A percentile compares a stretch with the other conserved stretches of the same genome.
Evolutionary conservation across 2,797 vertebrate species (phyloP).

Genomic region (Rousettus madagascariensis): DNA sequence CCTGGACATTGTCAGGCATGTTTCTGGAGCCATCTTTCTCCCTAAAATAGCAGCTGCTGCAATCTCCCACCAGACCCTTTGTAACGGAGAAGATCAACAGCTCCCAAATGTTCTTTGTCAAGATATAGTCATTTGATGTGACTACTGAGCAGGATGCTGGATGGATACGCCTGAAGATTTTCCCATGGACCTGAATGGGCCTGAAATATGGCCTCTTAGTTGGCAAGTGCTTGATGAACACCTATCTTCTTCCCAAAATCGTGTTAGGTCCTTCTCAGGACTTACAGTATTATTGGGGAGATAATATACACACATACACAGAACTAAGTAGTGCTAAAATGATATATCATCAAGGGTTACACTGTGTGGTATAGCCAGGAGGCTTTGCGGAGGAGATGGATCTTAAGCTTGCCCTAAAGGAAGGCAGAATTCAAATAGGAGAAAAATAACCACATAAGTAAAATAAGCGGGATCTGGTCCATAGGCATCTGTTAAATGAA

Average conservation of each 20-base stretch:
- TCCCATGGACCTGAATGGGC: background rate
- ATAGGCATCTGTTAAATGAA: background rate
- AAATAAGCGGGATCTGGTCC: background rate
- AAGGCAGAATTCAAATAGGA: background rate
- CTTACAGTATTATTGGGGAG: background rate
- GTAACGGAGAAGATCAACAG: background rate
- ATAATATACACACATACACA: background rate
- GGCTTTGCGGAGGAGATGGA: background rate
- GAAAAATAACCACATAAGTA: background rate
- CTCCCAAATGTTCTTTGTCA: background rate
- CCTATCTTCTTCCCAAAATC: conserved; percentile 22
- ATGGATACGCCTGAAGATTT: background rate
- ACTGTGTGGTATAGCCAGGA: background rate
- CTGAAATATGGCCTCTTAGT: background rate
- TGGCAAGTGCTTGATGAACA: conserved; percentile 13
- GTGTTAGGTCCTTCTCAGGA: background rate
- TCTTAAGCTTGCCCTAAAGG: background rate
- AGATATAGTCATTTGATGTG: background rate
- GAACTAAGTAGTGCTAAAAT: background rate
- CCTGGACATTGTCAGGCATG: background rate
- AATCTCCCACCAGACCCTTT: background rate
- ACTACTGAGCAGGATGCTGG: background rate
- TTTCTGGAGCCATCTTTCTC: conserved; percentile 27
- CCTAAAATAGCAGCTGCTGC: conserved; percentile 21
- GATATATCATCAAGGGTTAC: background rate